Evolutionary conservation across 2,113 vertebrate genomes (phyloP), one percentile per base, ranked within the genome.

Genomic region (Aptenodytes forsteri): DNA sequence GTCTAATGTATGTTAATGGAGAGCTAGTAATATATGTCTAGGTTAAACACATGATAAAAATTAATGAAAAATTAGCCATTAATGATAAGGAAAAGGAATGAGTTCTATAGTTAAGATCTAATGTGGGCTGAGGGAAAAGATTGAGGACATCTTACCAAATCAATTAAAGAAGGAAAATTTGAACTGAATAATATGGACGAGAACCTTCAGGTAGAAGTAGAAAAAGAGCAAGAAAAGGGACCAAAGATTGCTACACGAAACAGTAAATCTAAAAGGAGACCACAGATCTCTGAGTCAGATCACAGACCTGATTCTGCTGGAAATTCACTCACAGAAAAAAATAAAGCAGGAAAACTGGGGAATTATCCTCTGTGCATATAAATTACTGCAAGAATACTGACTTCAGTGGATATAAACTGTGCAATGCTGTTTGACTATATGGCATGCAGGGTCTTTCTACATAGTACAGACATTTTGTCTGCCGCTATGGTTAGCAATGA

Each of bases 1-100:
- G 13, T 42, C 42, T 42, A 42, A 42, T 42, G 42, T 42, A 42
- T 42, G 42, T 6, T 42, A 42, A 42, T 14, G 2, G 21, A 77
- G 21, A 77, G 14, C 9, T 52, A 62, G 32, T 42, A 61, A 83
- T 46, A 26, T 6, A 27, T 59, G 14, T 30, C 30, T 38, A 36
- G 8, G n/a, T 71, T 64, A 91, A 83, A 49, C 18, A 50, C 3
- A 56, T 20, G 6, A 65, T 17, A 55, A 91, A 87, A 87, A 49
- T 1, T 18, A 15, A 8, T 0, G 0, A 13, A 40, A 36, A 61
- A 9, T 2, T 58, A 47, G 7, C 12, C 21, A 26, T 30, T 71
- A 54, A 50, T 62, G 12, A 10, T 42, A 66, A 62, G 21, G 29
- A 29, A 73, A 70, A 84, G 1, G 18, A 59, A 23, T 46, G 17